Evolutionary conservation across 2,888 invertebrate genomes (phyloP), one percentile per base, ranked within the genome.

Genomic region (Euzophera pinguis): DNA sequence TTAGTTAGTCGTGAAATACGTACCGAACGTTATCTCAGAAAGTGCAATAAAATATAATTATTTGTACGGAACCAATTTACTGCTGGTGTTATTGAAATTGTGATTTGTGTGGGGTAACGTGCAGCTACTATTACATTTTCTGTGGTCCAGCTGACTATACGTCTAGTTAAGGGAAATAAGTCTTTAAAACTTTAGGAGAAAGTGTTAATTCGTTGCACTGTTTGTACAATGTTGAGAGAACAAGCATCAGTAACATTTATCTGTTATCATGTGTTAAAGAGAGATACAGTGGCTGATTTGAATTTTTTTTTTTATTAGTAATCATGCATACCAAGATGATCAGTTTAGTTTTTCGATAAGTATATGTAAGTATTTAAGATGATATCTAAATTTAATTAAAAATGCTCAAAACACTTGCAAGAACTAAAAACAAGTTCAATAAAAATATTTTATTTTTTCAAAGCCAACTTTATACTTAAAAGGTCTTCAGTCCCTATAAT

Each of bases 31-130:
- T 86, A 87, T 86, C 88, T 67, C 60, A 67, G 74, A 71, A 69
- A 68, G 68, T 63, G 72, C 83, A 74, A 84, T 86, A 87, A 87
- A 87, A 85, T 79, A 86, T 85, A 84, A 84, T 86, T 84, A 82
- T 86, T 87, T 82, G 82, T 75, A 71, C 73, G 75, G 76, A 84
- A 81, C 79, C 84, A 86, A 86, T 88, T 86, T 81, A 78, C 75
- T 74, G 75, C 70, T 75, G 67, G 69, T 69, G 69, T 65, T 69
- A 73, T 77, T 76, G 70, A 72, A 77, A 72, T 68, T 69, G 75
- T 83, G 85, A 86, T 84, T 84, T 84, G 80, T 78, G 39, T 16
- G 39, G 14, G 64, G 67, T 53, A 38, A 53, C 54, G 41, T 57
- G 53, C 56, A 55, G 55, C 60, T 58, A 58, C 7, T 32, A 60